phyloP scores from a whole-genome alignment of 2,888 invertebrate genomes.

The Pycnomerus fuliginosus region DNA sequence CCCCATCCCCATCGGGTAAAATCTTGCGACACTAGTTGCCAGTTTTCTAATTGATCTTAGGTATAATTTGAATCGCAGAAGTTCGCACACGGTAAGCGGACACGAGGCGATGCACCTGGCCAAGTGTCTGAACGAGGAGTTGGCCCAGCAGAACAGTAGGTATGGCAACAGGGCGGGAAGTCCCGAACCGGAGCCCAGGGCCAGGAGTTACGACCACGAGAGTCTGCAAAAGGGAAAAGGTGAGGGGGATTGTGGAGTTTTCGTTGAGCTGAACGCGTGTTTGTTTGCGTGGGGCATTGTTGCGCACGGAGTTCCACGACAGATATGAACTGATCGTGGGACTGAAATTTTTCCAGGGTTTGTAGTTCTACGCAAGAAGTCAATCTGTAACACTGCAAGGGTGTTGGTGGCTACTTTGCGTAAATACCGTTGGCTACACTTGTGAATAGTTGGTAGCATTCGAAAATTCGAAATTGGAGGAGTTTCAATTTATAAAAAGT shows the following conservation, averaged over 20 bases:
- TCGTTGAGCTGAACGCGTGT: not conserved
- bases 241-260: constrained; percentile 32
- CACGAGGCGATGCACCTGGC: constrained; percentile 78
- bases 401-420: too few relatives aligned
- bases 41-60: constrained; percentile 1
- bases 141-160: constrained; percentile 52
- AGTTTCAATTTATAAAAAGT: too few relatives aligned
- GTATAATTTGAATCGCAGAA: constrained; percentile 42
- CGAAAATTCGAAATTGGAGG: too few relatives aligned
- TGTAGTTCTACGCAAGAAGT: too few relatives aligned
- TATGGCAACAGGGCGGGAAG: constrained; percentile 52
- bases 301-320: too few relatives aligned
- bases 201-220: constrained; percentile 68
- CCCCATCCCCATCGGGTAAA: constrained; percentile 74
- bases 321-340: too few relatives aligned
- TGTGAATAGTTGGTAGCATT: too few relatives aligned
- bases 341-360: too few relatives aligned
- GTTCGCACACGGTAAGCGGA: constrained; percentile 75
- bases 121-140: constrained; percentile 67
- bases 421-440: too few relatives aligned
- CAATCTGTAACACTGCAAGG: too few relatives aligned
- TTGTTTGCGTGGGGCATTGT: not conserved
- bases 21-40: constrained; percentile 25
- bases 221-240: constrained; percentile 55
- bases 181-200: constrained; percentile 61